Conservation (phyloP, 2,888 invertebrate species). For the Microchrysa polita region DNA sequence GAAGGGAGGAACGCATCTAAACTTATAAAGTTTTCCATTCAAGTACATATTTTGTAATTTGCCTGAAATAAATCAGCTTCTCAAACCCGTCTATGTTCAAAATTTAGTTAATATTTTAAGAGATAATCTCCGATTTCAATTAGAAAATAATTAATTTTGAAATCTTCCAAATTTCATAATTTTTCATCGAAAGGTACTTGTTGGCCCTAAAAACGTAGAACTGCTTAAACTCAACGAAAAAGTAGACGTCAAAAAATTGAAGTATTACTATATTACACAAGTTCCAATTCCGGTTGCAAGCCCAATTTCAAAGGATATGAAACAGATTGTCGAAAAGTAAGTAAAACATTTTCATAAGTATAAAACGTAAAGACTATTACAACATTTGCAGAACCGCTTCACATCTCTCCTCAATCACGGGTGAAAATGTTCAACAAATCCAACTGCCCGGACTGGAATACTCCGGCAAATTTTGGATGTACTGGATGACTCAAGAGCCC, state of each 20-base stretch:
- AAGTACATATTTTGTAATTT: too few species aligned
- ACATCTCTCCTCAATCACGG: slow-evolving; percentile 63
- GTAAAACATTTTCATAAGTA: too few species aligned
- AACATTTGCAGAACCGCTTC: slow-evolving; percentile 59
- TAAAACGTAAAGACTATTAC: background rate
- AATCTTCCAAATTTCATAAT: too few species aligned
- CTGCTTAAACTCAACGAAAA: slow-evolving; percentile 69
- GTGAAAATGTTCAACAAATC: slow-evolving; percentile 57
- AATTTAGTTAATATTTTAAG: too few species aligned
- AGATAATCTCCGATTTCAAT: too few species aligned
- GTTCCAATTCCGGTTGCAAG: slow-evolving; percentile 79
- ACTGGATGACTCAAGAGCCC: slow-evolving; percentile 78
- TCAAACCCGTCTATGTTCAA: too few species aligned
- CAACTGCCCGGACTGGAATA: slow-evolving; percentile 60
- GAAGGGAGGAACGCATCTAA: too few species aligned
- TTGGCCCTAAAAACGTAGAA: slow-evolving; percentile 65
- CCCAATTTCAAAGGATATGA: slow-evolving; percentile 74
- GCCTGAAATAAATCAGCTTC: too few species aligned
- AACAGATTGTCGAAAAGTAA: slow-evolving; percentile 70
- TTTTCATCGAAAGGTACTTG: too few species aligned
- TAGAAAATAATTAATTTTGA: too few species aligned
- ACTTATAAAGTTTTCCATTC: too few species aligned
- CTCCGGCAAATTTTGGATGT: slow-evolving; percentile 76
- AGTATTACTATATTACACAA: slow-evolving; percentile 79
- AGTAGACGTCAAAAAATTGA: slow-evolving; percentile 74